Evolutionary conservation across 2,113 vertebrate genomes (phyloP).

Genomic region (Corvus cornix): DNA sequence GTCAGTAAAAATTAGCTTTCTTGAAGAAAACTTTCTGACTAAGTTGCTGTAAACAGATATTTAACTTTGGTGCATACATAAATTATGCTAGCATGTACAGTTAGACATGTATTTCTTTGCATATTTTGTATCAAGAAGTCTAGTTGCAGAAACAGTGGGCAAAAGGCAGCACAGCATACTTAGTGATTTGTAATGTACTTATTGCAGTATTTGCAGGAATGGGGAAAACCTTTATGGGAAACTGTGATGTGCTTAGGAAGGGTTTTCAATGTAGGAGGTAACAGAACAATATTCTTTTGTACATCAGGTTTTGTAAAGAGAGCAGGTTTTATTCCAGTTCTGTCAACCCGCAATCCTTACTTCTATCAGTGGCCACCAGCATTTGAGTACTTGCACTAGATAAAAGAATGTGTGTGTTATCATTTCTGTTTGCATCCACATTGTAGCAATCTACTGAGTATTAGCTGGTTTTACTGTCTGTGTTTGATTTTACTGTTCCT

Average conservation of each 20-base stretch:
- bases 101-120: neutral
- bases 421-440: neutral
- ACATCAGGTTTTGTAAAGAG: neutral
- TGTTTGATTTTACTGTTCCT: neutral
- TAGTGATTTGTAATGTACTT: neutral
- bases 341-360: neutral
- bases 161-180: neutral
- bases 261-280: neutral
- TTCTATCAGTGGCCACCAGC: neutral
- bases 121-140: neutral
- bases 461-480: neutral
- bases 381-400: neutral
- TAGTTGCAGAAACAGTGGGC: neutral
- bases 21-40: neutral
- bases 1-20: neutral
- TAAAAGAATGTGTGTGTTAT: neutral
- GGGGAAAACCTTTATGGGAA: neutral
- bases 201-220: neutral
- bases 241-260: neutral
- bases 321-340: neutral
- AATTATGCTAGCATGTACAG: neutral
- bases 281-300: neutral
- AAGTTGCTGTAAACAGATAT: neutral
- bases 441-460: neutral
- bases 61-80: neutral